A percentile compares a stretch with the other conserved stretches of the same genome.
These are phyloP conservation scores for Dicaeum eximium DNA, from an alignment of 2,113 vertebrate genomes.

Conservation along the genomic window DNA sequence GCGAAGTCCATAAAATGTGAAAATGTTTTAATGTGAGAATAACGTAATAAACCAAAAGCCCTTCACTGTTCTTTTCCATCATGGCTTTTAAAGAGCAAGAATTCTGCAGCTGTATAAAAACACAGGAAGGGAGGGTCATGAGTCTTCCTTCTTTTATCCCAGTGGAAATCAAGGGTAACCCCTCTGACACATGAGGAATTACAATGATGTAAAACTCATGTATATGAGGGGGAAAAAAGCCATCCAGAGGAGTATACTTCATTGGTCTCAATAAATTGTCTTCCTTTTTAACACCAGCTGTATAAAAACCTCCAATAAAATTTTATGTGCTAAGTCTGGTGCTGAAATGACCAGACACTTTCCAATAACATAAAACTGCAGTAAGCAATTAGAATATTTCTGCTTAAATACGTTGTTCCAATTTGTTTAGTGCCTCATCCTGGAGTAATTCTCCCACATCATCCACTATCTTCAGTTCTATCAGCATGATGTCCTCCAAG, in stretches of 20 bases:
- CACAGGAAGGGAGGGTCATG: background rate
- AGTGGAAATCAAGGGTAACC: background rate
- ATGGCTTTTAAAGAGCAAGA: background rate
- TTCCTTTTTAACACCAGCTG: slow-evolving; percentile 32
- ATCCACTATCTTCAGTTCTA: background rate
- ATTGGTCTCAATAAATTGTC: slow-evolving; percentile 52
- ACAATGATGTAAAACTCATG: background rate
- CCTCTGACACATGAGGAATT: background rate
- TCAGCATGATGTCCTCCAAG: background rate
- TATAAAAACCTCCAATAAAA: slow-evolving; percentile 55
- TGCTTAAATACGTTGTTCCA: slow-evolving; percentile 21
- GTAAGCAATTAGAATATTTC: slow-evolving; percentile 49
- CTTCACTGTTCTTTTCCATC: background rate
- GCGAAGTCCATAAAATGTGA: background rate
- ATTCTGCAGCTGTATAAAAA: background rate
- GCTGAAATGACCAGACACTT: slow-evolving; percentile 52
- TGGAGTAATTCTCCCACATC: background rate
- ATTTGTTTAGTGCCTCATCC: slow-evolving; percentile 15
- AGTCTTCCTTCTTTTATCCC: background rate
- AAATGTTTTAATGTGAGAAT: background rate
- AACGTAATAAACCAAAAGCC: background rate
- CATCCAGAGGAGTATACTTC: background rate
- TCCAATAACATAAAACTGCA: slow-evolving; percentile 30
- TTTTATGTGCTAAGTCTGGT: slow-evolving; percentile 47
- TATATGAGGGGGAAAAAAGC: background rate